These are phyloP conservation scores for Diogma glabrata DNA, from an alignment of 2,888 invertebrate genomes.

Conservation along the genomic window DNA sequence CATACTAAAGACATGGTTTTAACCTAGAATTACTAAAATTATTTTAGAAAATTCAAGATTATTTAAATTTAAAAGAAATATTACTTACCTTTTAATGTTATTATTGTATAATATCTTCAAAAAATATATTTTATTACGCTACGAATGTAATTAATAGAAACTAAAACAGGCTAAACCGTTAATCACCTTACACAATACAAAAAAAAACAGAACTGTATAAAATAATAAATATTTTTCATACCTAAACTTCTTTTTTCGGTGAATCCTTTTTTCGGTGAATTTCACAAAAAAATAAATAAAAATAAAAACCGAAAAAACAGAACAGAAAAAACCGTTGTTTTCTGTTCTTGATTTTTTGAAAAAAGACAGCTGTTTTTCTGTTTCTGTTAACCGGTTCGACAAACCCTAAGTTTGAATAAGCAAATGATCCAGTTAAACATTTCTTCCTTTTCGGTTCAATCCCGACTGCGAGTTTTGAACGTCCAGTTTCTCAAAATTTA, in stretches of 20 bases:
- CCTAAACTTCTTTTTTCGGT: slow-evolving; percentile 1
- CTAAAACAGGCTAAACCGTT: not conserved
- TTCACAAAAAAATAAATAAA: not conserved
- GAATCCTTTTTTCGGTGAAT: not conserved
- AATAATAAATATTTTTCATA: not conserved
- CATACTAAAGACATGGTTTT: slow-evolving; percentile 7
- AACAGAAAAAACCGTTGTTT: not conserved
- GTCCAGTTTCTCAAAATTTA: no score
- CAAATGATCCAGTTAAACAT: no score
- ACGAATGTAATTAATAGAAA: not conserved
- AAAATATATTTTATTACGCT: not conserved
- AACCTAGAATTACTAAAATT: not conserved
- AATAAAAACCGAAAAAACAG: no score
- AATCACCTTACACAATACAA: not conserved
- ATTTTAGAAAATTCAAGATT: not conserved
- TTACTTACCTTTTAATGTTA: not conserved
- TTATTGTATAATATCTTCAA: not conserved
- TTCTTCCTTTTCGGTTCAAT: no score
- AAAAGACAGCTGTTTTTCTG: slow-evolving; percentile 10
- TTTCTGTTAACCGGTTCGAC: not conserved
- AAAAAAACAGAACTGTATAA: not conserved
- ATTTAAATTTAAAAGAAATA: not conserved
- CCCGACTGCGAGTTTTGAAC: no score
- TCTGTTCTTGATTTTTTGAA: slow-evolving; percentile 2
- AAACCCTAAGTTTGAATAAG: no score